Evolutionary conservation across 2,888 invertebrate genomes (phyloP).

Genomic region (Biston betularia): DNA sequence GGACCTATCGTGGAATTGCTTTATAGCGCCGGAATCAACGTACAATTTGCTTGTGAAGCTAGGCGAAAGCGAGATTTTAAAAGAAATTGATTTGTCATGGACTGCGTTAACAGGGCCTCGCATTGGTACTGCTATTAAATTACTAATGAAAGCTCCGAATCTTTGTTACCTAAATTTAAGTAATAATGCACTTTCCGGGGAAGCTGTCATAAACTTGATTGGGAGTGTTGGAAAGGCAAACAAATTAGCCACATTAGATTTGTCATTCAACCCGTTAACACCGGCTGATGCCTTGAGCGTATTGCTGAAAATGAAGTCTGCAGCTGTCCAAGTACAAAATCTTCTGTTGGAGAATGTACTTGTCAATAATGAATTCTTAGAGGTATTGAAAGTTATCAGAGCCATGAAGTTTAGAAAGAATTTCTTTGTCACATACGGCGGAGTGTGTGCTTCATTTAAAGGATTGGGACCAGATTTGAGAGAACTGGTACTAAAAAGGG

Average conservation of each 20-base stretch:
- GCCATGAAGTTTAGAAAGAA: constrained; percentile 51
- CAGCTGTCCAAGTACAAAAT: constrained; percentile 55
- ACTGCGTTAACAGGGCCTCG: constrained; percentile 58
- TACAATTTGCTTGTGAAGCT: constrained; percentile 53
- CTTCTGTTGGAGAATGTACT: constrained; percentile 64
- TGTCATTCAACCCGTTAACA: constrained; percentile 68
- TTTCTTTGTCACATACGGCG: constrained; percentile 60
- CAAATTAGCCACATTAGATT: constrained; percentile 59
- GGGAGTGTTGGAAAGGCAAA: constrained; percentile 53
- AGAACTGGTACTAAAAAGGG: constrained; percentile 63
- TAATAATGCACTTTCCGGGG: constrained; percentile 62
- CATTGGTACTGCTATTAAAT: constrained; percentile 56
- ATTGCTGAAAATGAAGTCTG: constrained; percentile 54
- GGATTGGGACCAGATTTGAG: constrained; percentile 55
- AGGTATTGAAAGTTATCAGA: constrained; percentile 49
- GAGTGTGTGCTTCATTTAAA: constrained; percentile 46
- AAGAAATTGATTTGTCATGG: constrained; percentile 69
- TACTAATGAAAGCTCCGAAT: constrained; percentile 52
- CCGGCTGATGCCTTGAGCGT: constrained; percentile 58
- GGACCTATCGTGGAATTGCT: constrained; percentile 71
- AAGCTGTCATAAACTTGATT: constrained; percentile 53
- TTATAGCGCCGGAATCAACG: constrained; percentile 54
- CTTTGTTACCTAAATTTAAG: constrained; percentile 60
- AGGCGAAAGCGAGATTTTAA: constrained; percentile 55
- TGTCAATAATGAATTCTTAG: constrained; percentile 57